phyloP scores from a whole-genome alignment of 2,888 invertebrate genomes.

The Xiphydria camelus region DNA sequence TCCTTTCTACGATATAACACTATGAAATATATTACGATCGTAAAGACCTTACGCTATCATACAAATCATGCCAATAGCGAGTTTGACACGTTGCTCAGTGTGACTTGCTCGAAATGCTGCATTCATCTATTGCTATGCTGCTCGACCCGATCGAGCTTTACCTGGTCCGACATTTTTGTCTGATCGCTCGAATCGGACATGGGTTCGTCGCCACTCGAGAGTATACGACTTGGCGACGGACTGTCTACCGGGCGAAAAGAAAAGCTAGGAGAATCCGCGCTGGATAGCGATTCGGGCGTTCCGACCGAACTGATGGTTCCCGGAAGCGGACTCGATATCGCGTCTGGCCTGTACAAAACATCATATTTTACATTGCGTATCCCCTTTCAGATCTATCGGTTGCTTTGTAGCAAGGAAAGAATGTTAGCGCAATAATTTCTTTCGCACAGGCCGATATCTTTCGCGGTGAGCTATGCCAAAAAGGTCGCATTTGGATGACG shows the following conservation, averaged over 20 bases:
- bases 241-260: constrained; percentile 63
- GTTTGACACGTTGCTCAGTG: constrained; percentile 15
- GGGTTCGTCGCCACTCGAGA: constrained; percentile 53
- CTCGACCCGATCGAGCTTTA: constrained; percentile 33
- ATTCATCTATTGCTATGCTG: constrained; percentile 48
- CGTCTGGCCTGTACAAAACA: constrained; percentile 39
- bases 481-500: too few relatives aligned
- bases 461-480: too few relatives aligned
- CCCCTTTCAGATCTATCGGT: too few relatives aligned
- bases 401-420: too few relatives aligned
- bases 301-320: constrained; percentile 64
- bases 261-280: constrained; percentile 65
- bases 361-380: too few relatives aligned
- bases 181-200: constrained; percentile 48
- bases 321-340: constrained; percentile 58
- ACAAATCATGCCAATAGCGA: constrained; percentile 9
- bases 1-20: constrained; percentile 14
- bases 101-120: not conserved
- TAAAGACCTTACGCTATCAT: constrained; percentile 6
- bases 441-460: too few relatives aligned
- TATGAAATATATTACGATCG: constrained; percentile 11
- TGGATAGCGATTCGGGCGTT: constrained; percentile 66
- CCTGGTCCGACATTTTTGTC: constrained; percentile 34
- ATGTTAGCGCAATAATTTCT: too few relatives aligned
- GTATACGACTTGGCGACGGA: constrained; percentile 59